Evolutionary conservation across 2,888 invertebrate genomes (phyloP).

Genomic region (Nemapogon koenigi): DNA sequence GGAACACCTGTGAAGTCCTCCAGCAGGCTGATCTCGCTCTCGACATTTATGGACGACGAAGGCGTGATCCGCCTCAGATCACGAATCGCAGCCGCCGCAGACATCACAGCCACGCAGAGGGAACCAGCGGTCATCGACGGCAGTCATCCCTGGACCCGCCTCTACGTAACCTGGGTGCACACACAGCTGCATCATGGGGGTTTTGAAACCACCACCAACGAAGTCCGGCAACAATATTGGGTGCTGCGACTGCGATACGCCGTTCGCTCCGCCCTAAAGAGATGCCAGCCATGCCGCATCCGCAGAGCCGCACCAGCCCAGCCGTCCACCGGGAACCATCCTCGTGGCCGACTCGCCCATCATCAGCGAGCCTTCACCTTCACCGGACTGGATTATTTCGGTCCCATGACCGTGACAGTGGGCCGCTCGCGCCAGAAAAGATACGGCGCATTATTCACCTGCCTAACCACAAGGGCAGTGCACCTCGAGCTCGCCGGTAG

Average conservation of each 20-base stretch:
- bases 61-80: not conserved
- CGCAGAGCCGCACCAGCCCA: conserved; percentile 16
- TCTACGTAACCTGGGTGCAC: conserved; percentile 1
- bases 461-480: conserved; percentile 5
- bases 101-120: not conserved
- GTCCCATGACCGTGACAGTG: conserved; percentile 10
- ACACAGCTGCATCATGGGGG: conserved; percentile 1
- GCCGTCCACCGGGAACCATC: conserved; percentile 14
- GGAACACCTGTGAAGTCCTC: not conserved
- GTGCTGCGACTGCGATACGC: conserved; percentile 10
- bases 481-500: not conserved
- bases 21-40: not conserved
- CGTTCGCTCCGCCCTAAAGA: conserved; percentile 9
- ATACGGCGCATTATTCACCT: conserved; percentile 11
- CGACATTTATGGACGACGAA: not conserved
- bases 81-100: not conserved
- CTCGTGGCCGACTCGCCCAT: no score
- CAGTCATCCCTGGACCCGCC: not conserved
- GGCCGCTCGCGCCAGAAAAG: conserved; percentile 8
- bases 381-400: conserved; percentile 9
- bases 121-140: not conserved
- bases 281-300: conserved; percentile 7
- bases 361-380: no score
- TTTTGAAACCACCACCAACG: conserved; percentile 11
- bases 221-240: conserved; percentile 13